Evolutionary conservation across 2,888 invertebrate genomes (phyloP).

Genomic region (Neoitamus cyanurus): DNA sequence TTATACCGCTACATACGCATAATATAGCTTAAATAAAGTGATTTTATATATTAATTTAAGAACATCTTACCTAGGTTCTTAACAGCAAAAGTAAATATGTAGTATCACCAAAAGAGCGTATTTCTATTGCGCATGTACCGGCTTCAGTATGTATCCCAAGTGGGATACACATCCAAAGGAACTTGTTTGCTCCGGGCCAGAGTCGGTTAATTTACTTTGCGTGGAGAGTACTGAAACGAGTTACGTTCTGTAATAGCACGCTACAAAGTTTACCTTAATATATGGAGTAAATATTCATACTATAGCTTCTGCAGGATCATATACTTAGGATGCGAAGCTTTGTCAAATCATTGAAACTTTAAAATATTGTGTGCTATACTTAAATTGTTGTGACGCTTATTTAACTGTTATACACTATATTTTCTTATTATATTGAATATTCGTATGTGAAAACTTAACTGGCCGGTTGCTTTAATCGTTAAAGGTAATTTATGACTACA

Average conservation of each 20-base stretch:
- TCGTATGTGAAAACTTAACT: neutral
- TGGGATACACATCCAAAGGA: neutral
- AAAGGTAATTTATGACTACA: too few species aligned
- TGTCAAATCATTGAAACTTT: neutral
- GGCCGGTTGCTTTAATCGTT: neutral
- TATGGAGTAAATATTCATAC: neutral
- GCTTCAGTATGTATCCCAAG: neutral
- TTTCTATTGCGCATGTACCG: neutral
- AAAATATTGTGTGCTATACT: neutral
- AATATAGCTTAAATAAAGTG: too few species aligned
- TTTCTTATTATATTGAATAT: neutral
- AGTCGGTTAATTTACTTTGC: neutral
- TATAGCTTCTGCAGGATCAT: neutral
- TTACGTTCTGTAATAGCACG: neutral
- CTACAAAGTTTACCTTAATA: neutral
- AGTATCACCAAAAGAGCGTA: neutral
- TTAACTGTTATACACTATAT: neutral
- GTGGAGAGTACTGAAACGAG: neutral
- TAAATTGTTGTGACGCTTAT: neutral
- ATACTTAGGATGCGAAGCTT: neutral
- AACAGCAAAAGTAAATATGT: neutral
- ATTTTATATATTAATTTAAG: too few species aligned
- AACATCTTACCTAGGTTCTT: too few species aligned
- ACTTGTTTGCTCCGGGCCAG: neutral
- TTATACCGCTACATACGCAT: too few species aligned